Percentiles rank a stretch among this genome's conserved stretches.
Conservation (phyloP, 2,113 vertebrate species). For the Ophthalmolycus amberensis region DNA sequence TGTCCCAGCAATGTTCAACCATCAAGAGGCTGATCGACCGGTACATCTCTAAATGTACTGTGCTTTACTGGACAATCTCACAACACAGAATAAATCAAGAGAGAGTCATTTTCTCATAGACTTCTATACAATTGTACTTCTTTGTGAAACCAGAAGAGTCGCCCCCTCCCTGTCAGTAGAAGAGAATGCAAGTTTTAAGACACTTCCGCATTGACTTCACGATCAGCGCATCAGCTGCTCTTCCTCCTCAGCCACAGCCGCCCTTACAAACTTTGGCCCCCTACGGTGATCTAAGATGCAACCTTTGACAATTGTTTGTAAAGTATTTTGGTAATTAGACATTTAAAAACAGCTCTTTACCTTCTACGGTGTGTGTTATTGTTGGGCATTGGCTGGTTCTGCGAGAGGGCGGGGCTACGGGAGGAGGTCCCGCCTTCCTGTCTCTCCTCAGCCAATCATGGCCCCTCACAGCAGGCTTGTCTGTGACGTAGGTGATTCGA, state of each 20-base stretch:
- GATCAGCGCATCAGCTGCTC: neutral
- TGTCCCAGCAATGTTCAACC: no score
- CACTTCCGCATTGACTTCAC: no score
- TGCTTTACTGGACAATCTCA: no score
- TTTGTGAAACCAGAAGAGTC: no score
- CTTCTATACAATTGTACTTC: no score
- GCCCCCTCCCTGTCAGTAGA: no score
- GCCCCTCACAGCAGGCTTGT: slow-evolving; percentile 57
- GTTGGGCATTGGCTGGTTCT: slow-evolving; percentile 33
- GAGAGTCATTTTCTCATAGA: no score
- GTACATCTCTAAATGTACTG: no score
- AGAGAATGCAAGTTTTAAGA: no score
- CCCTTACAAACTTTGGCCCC: neutral
- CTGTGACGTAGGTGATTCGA: slow-evolving; percentile 61
- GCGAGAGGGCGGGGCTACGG: slow-evolving; percentile 8
- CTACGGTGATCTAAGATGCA: neutral
- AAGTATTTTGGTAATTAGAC: neutral
- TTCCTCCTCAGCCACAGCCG: neutral
- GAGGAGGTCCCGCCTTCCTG: neutral
- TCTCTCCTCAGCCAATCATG: slow-evolving; percentile 39
- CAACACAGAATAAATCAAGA: no score
- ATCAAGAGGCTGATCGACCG: no score
- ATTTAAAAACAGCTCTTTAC: slow-evolving; percentile 5
- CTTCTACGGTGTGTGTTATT: slow-evolving; percentile 13
- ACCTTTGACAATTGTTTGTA: neutral